Conservation (phyloP, 1,140 invertebrate genomes). For the Stenopsyche tienmushanensis region DNA sequence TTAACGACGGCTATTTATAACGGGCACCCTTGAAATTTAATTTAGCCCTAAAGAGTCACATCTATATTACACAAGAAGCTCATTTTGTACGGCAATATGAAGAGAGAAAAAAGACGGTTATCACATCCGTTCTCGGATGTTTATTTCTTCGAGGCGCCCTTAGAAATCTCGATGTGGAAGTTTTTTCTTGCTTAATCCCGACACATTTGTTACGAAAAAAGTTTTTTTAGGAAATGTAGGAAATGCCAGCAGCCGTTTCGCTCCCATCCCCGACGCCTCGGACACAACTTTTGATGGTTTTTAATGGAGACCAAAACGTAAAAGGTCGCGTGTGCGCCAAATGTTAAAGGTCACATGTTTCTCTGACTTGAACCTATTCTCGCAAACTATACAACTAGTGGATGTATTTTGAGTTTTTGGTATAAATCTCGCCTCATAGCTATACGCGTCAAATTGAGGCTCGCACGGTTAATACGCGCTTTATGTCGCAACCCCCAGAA, state of each 20-base stretch:
- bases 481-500: not conserved
- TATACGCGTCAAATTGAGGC: not conserved
- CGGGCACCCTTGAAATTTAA: too few relatives aligned
- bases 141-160: conserved; percentile 17
- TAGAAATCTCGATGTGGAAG: conserved; percentile 22
- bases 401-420: too few relatives aligned
- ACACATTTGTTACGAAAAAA: conserved; percentile 20
- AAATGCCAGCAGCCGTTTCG: conserved; percentile 7
- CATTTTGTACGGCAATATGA: too few relatives aligned
- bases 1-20: too few relatives aligned
- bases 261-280: not conserved
- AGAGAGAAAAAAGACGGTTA: conserved; percentile 10
- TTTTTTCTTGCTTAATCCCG: conserved; percentile 15
- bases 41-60: too few relatives aligned
- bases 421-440: too few relatives aligned
- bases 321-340: not conserved
- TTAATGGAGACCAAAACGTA: conserved; percentile 15
- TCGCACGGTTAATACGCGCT: not conserved
- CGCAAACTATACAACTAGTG: too few relatives aligned
- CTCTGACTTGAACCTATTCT: not conserved
- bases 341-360: not conserved
- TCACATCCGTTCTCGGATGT: conserved; percentile 21
- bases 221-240: conserved; percentile 17
- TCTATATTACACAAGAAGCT: too few relatives aligned
- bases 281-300: conserved; percentile 19